Evolutionary conservation across 2,888 invertebrate species (phyloP), one percentile per base, ranked within the genome.

Genomic region (Drosophila buzzatii): DNA sequence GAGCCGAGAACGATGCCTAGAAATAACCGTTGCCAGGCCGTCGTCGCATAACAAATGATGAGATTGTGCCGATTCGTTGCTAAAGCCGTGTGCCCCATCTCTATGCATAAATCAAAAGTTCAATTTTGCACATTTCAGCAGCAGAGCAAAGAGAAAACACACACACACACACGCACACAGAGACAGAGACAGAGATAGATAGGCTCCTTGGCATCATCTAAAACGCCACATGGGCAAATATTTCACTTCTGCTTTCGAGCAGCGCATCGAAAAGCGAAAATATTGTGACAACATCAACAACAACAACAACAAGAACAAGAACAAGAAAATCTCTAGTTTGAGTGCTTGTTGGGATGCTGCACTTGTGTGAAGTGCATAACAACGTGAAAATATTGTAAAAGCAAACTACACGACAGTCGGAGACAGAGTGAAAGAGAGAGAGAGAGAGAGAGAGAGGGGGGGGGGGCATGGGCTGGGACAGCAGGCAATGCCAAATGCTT

Each of bases 191-290:
- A 59, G 31, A 63, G 27, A 41, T 12, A 65, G 27, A 55, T 44
- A 72, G 75, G 65, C 75, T 75, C 58, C 78, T 85, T 80, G 83
- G 75, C 84, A 83, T 70, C 73, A 71, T 47, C 71, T 72, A 74
- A 86, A 83, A 71, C 84, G 87, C 84, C 79, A 85, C 88, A 87
- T 89, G 85, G 72, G 79, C 80, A 82, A 82, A 88, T 82, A 85
- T 85, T 88, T 87, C 89, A 85, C 85, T 90, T 88, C 82, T 82
- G 82, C 90, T 85, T 87, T 88, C 85, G 76, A 86, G 89, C 73
- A 73, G 77, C 82, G 81, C 85, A 81, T 83, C 87, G 86, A 90
- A 89, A 83, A 87, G 89, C 90, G 86, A 86, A 87, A 87, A 90
- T 87, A 89, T 87, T 87, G 86, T 81, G 89, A 90, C 90, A 82